phyloP scores from a whole-genome alignment of 2,797 vertebrate genomes.

The Lutjanus argentimaculatus region DNA sequence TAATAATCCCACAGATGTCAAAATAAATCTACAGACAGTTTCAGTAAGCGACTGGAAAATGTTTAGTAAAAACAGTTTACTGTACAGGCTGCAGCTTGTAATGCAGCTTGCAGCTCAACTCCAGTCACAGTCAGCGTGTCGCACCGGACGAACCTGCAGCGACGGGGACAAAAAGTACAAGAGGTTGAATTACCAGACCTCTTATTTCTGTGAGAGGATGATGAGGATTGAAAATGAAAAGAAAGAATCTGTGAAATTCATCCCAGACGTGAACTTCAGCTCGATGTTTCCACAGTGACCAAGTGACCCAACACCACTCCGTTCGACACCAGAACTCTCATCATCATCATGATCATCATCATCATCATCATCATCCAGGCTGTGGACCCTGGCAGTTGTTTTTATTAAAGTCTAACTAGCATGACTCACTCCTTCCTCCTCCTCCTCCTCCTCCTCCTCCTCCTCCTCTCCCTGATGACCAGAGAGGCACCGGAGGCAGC shows the following conservation, averaged over 20 bases:
- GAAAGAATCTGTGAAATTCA: conserved; percentile 33
- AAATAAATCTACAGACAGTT: neutral
- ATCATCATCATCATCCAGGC: conserved; percentile 38
- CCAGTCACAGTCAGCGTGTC: neutral
- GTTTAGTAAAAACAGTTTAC: neutral
- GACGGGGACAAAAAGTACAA: neutral
- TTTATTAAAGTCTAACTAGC: conserved; percentile 73
- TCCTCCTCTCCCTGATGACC: conserved; percentile 59
- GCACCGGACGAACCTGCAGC: neutral
- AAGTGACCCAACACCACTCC: conserved; percentile 45
- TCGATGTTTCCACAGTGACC: conserved; percentile 44
- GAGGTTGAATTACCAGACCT: neutral
- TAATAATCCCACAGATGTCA: neutral
- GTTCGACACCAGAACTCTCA: conserved; percentile 33
- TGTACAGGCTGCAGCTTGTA: neutral
- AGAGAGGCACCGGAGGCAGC: conserved; percentile 51
- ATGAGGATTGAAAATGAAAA: conserved; percentile 15
- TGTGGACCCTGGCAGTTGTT: conserved; percentile 64
- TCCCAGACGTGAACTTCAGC: conserved; percentile 39
- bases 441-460: conserved; percentile 57
- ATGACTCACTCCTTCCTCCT: conserved; percentile 82
- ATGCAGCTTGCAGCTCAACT: neutral
- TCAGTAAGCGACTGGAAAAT: neutral
- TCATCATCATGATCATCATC: conserved; percentile 31
- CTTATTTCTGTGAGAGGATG: neutral